A percentile compares a stretch with the other conserved stretches of the same genome.
phyloP scores from a whole-genome alignment of 2,888 invertebrate species.

The Meteorus cinctellus region DNA sequence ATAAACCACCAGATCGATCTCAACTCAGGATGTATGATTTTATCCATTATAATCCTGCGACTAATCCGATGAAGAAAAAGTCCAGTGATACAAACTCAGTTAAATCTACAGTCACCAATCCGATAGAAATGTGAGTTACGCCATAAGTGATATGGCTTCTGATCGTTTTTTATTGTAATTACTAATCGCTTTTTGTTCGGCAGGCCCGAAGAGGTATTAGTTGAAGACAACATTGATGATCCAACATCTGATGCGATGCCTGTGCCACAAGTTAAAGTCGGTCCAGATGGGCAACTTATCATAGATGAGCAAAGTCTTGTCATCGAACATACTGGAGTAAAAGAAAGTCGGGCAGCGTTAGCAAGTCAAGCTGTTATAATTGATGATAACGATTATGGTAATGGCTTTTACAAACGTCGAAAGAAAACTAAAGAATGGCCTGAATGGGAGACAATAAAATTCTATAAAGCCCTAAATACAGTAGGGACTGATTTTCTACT shows the following conservation, averaged over 20 bases:
- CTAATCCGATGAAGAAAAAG: constrained; percentile 80
- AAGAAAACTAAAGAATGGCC: constrained; percentile 84
- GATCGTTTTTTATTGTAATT: not conserved
- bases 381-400: constrained; percentile 76
- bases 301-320: constrained; percentile 90
- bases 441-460: constrained; percentile 87
- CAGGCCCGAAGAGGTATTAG: constrained; percentile 40
- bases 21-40: constrained; percentile 92
- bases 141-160: constrained; percentile 26
- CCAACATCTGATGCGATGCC: constrained; percentile 75
- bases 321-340: constrained; percentile 82
- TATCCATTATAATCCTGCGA: constrained; percentile 90
- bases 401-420: constrained; percentile 81
- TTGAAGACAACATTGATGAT: constrained; percentile 65
- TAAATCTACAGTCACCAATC: not conserved
- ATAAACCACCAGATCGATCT: constrained; percentile 78
- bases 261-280: constrained; percentile 89
- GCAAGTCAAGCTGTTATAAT: constrained; percentile 81
- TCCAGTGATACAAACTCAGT: constrained; percentile 24
- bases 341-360: constrained; percentile 78
- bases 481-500: constrained; percentile 95
- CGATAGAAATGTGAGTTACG: constrained; percentile 60
- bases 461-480: constrained; percentile 91
- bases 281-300: constrained; percentile 88
- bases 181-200: constrained; percentile 5